Evolutionary conservation across 1,140 invertebrate species (phyloP), one percentile per base, ranked within the genome.

Genomic region (Yoshiicerus persimilis): DNA sequence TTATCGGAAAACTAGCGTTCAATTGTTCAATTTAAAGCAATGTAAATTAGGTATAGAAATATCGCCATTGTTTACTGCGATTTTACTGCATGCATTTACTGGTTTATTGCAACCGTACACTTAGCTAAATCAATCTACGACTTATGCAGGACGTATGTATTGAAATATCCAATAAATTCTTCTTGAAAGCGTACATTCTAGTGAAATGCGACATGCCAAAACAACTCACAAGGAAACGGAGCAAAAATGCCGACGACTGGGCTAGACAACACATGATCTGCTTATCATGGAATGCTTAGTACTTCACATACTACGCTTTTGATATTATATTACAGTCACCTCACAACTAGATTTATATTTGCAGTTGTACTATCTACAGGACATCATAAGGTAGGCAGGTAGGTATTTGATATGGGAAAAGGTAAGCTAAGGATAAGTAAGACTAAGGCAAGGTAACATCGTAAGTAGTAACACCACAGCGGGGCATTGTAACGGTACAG

Each of bases 401-500:
- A 56, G 47, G 20, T 16, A n/a, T n/a, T 36, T 80, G 75, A n/a
- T n/a, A n/a, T n/a, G n/a, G n/a, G 36, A 80, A 80, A 80, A 80
- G 75, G 25, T 34, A 23, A n/a, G 38, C 30, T 36, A 34, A 30
- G 20, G 32, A 80, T 20, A 80, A 30, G 30, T 75, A 75, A 36
- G 66, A 13, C 66, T 70, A 30, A 70, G 66, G 25, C 30, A 70
- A 70, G 66, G 8, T n/a, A 56, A n/a, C 47, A 16, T 56, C 64
- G 16, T 80, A 80, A 38, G 75, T 32, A 80, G 32, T 80, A 80
- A n/a, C 30, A 80, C 75, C 30, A 30, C 75, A 80, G 27, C 75
- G 75, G 75, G 75, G 75, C 75, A 80, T 36, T 36, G 32, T 80
- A 80, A 80, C 75, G 75, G 75, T 80, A 80, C 75, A 34, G n/a